Conservation (phyloP, 2,888 invertebrate species). For the Drosophila rellima region DNA sequence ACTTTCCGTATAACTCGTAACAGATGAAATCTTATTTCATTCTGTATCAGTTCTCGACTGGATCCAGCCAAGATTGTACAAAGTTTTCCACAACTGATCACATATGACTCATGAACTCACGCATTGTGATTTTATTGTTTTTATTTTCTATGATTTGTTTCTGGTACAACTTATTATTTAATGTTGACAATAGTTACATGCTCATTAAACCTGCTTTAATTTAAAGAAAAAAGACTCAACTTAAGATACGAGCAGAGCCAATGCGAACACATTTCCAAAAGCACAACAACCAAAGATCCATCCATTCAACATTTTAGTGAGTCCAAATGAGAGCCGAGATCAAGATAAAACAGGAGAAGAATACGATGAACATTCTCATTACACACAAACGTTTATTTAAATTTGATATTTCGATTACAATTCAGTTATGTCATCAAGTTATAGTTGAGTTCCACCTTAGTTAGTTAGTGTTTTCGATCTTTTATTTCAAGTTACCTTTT, state of each 20-base stretch:
- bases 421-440: constrained; percentile 75
- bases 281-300: constrained; percentile 85
- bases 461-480: constrained; percentile 67
- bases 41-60: not conserved
- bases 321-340: constrained; percentile 62
- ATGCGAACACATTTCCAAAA: constrained; percentile 52
- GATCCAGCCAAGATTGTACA: constrained; percentile 18
- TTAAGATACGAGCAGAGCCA: constrained; percentile 74
- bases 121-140: constrained; percentile 6
- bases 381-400: constrained; percentile 63
- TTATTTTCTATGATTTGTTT: not conserved
- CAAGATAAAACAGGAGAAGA: constrained; percentile 13
- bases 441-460: constrained; percentile 75
- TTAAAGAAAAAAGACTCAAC: constrained; percentile 41
- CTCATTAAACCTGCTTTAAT: constrained; percentile 55
- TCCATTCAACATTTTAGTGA: constrained; percentile 39
- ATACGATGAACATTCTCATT: constrained; percentile 47
- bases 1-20: not conserved
- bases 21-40: not conserved
- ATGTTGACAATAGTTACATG: constrained; percentile 61
- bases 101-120: constrained; percentile 6
- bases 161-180: constrained; percentile 35
- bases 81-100: constrained; percentile 46
- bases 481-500: constrained; percentile 64
- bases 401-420: constrained; percentile 55